Evolutionary conservation across 2,113 vertebrate species (phyloP).

Genomic region (Bothrops jararaca): DNA sequence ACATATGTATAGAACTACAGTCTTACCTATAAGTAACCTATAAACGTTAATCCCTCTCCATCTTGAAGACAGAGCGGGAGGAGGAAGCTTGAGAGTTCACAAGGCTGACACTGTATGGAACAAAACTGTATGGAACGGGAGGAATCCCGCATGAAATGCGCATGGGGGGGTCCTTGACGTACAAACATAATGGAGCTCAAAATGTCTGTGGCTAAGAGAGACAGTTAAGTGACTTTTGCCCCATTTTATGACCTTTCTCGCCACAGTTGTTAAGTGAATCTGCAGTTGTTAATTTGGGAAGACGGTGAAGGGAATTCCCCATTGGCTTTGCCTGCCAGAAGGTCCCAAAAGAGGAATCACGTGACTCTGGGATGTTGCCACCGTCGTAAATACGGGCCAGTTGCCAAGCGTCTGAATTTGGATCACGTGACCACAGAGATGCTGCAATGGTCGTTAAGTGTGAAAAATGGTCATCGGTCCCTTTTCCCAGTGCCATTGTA

Average conservation of each 20-base stretch:
- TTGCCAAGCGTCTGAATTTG: background rate
- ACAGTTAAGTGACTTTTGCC: background rate
- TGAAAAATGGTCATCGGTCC: background rate
- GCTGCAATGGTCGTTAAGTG: background rate
- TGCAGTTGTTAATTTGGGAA: background rate
- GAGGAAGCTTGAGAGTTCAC: too few species aligned
- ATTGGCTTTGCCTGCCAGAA: too few species aligned
- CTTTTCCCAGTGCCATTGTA: background rate
- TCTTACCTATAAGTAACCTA: too few species aligned
- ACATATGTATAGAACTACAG: too few species aligned
- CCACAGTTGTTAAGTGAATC: too few species aligned
- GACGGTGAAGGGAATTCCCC: too few species aligned
- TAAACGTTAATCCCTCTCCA: too few species aligned
- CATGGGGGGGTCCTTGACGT: too few species aligned
- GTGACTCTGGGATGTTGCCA: background rate
- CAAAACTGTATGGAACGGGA: background rate
- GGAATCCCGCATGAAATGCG: background rate
- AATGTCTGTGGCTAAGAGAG: too few species aligned
- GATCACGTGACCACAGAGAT: background rate
- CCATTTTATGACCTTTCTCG: background rate
- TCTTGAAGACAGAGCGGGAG: too few species aligned
- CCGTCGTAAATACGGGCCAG: background rate
- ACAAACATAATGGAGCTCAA: too few species aligned
- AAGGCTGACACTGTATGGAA: too few species aligned
- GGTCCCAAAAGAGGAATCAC: background rate